Conservation (phyloP, 2,888 invertebrate species). For the Melinaea menophilus region DNA sequence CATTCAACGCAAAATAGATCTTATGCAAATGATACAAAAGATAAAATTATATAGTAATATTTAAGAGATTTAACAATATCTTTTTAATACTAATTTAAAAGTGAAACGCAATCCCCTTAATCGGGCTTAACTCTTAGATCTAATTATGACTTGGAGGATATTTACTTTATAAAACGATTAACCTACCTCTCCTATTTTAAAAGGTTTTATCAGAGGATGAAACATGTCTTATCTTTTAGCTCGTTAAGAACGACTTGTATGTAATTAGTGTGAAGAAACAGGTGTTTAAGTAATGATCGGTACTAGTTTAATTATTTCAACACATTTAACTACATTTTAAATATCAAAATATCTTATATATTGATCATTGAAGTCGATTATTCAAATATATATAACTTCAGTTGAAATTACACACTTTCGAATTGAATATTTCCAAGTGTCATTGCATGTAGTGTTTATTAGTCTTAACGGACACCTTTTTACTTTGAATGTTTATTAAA, state of each 20-base stretch:
- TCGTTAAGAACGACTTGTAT: conserved; percentile 23
- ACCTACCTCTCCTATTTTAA: conserved; percentile 2
- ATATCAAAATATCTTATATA: conserved; percentile 6
- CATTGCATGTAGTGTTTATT: not conserved
- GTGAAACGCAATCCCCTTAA: too few relatives aligned
- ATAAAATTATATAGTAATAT: too few relatives aligned
- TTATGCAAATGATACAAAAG: too few relatives aligned
- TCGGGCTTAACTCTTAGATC: too few relatives aligned
- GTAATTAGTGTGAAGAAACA: conserved; percentile 15
- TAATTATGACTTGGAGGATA: not conserved
- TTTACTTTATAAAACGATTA: not conserved
- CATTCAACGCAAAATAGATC: too few relatives aligned
- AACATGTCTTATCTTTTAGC: conserved; percentile 17
- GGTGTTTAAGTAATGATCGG: conserved; percentile 11
- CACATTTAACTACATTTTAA: conserved; percentile 20
- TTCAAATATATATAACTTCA: too few relatives aligned
- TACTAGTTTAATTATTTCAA: conserved; percentile 1
- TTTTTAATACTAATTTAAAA: too few relatives aligned
- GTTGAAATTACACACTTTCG: too few relatives aligned
- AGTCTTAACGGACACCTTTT: conserved; percentile 1
- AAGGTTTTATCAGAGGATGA: conserved; percentile 7
- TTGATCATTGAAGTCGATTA: too few relatives aligned
- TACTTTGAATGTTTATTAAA: not conserved
- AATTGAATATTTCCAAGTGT: too few relatives aligned
- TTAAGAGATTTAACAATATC: too few relatives aligned